Base-by-base conservation (phyloP, 2,888 invertebrate genomes). In the Gymnocheta viridis region DNA sequence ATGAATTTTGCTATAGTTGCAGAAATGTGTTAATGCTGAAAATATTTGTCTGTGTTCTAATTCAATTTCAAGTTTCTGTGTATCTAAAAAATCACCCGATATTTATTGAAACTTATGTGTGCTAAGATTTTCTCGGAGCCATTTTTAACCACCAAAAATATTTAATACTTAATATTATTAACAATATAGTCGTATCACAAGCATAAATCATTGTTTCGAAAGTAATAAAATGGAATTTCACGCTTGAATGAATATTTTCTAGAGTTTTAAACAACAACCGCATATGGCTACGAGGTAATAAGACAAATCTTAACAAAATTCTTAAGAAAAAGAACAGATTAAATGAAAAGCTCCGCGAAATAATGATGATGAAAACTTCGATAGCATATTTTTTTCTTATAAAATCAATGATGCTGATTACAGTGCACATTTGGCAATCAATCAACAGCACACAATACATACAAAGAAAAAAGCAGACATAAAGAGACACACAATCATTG, bases 401-500 rank as follows among this genome's bases (percentile, higher is more conserved):
- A 70, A 54, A 81, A 77, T 62, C 77, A 69, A 84, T 81, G 77
- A 73, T 27, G 72, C 62, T 81, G 84, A 84, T 84, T 77, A 78
- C 81, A 56, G 29, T 27, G 62, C 73, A 77, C 49, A 77, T 73
- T 81, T 69, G 67, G 62, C 35, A 81, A 81, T 73, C 72, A 81
- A 69, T 51, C 60, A 6, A 9, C 4, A 49, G 12, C 19, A 38
- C 27, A 79, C 22, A 24, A n/a, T 12, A 12, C 51, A 35, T 12
- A 38, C 69, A 47, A 64, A 64, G 27, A 51, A 24, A 41, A 47
- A 7, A n/a, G n/a, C n/a, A n/a, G n/a, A n/a, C n/a, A n/a, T n/a
- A n/a, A n/a, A n/a, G n/a, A n/a, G n/a, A 12, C 54, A 22, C 14
- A 60, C 22, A 41, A 54, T 62, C 51, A 24, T n/a, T 51, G 44